A percentile compares a stretch with the other conserved stretches of the same genome.
These are phyloP conservation scores for Pyrgus malvae DNA, from an alignment of 2,888 invertebrate genomes.

Conservation along the genomic window DNA sequence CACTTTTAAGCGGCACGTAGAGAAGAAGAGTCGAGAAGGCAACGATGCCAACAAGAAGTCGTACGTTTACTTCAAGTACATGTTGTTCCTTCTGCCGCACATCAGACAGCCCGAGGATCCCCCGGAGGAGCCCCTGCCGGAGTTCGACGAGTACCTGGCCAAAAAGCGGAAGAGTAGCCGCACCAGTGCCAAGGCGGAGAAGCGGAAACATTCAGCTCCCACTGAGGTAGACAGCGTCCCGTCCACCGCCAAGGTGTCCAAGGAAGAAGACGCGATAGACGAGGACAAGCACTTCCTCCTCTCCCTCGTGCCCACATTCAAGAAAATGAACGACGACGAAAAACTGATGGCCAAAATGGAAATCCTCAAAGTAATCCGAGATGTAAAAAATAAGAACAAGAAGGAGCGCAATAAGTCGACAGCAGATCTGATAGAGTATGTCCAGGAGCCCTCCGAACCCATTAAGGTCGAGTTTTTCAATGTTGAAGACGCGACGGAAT, in stretches of 20 bases:
- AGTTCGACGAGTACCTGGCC: constrained; percentile 31
- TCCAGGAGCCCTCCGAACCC: neutral
- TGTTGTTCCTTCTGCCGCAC: constrained; percentile 48
- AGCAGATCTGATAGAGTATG: neutral
- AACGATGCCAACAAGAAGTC: constrained; percentile 39
- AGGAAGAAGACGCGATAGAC: constrained; percentile 36
- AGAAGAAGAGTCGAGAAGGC: constrained; percentile 40
- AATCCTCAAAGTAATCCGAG: constrained; percentile 49
- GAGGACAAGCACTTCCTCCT: constrained; percentile 51
- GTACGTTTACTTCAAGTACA: constrained; percentile 52
- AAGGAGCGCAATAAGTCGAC: neutral
- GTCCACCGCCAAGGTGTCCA: neutral
- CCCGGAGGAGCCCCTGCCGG: constrained; percentile 26
- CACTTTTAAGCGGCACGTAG: constrained; percentile 47
- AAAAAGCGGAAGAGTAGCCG: constrained; percentile 7
- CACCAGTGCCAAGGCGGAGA: neutral
- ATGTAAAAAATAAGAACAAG: constrained; percentile 27
- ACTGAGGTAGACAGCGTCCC: neutral
- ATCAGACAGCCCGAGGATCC: constrained; percentile 29
- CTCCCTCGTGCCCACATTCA: constrained; percentile 50
- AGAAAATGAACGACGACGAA: constrained; percentile 48
- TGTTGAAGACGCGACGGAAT: constrained; percentile 19
- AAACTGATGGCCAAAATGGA: constrained; percentile 49
- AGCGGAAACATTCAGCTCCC: neutral
- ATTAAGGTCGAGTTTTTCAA: constrained; percentile 22